Evolutionary conservation across 2,113 vertebrate genomes (phyloP).

Genomic region (Mesocricetus auratus): DNA sequence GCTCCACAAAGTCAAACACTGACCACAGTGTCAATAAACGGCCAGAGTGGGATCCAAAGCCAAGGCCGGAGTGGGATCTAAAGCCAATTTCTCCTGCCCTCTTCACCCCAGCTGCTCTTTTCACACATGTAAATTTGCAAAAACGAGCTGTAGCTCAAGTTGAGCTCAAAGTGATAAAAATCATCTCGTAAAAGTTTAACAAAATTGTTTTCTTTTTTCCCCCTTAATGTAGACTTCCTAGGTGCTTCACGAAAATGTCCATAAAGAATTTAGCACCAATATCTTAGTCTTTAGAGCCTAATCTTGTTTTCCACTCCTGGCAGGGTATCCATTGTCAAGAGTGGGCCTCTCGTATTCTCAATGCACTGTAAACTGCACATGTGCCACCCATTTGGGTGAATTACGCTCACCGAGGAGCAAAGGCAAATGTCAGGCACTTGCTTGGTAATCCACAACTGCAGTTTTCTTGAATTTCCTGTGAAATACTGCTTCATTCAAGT

Average conservation of each 20-base stretch:
- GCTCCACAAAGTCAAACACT: neutral
- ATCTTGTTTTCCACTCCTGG: conserved; percentile 17
- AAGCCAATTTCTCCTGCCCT: neutral
- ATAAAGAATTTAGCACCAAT: conserved; percentile 41
- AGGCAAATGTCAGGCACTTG: conserved; percentile 42
- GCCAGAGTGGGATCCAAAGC: neutral
- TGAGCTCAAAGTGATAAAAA: conserved; percentile 3
- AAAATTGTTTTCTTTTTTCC: neutral
- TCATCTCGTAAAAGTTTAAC: conserved; percentile 29
- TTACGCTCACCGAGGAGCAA: conserved; percentile 32
- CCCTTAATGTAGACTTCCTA: conserved; percentile 15
- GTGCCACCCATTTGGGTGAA: neutral
- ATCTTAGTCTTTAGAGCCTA: conserved; percentile 9
- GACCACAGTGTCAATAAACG: neutral
- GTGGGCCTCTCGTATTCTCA: neutral
- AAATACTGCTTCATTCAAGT: conserved; percentile 54
- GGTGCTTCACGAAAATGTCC: neutral
- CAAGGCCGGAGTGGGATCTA: neutral
- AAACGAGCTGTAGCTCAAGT: neutral
- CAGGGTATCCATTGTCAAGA: neutral
- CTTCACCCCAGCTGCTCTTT: neutral
- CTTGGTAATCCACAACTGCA: neutral
- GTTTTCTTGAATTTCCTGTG: conserved; percentile 58
- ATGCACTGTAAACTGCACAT: neutral
- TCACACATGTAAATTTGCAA: neutral